Conservation (phyloP, 2,797 vertebrate species). For the Syndactyla subalaris region DNA sequence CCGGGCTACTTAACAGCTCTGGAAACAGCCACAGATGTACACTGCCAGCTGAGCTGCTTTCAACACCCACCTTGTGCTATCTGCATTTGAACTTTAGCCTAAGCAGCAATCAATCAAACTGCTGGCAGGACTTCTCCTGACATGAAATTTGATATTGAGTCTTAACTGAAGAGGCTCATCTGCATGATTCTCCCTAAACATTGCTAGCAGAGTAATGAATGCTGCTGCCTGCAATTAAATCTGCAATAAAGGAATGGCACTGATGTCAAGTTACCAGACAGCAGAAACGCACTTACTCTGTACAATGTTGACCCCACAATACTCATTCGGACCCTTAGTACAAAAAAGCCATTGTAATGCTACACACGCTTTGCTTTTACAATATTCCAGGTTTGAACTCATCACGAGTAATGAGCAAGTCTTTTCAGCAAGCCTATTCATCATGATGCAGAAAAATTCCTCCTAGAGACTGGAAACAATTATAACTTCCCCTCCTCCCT, state of each 20-base stretch:
- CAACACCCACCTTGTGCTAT: not conserved
- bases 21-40: not conserved
- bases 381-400: not conserved
- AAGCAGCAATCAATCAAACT: not conserved
- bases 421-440: not conserved
- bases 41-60: not conserved
- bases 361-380: not conserved
- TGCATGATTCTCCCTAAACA: not conserved
- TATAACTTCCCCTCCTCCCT: not conserved
- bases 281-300: not conserved
- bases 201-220: not conserved
- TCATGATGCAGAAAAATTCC: not conserved
- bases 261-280: not conserved
- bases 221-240: not conserved
- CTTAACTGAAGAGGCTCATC: not conserved
- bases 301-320: not conserved
- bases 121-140: not conserved
- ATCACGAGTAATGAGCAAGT: not conserved
- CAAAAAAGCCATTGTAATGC: not conserved
- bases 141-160: not conserved
- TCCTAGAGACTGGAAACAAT: conserved; percentile 12
- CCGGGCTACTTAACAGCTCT: not conserved
- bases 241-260: not conserved
- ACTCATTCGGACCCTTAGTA: not conserved
- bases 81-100: not conserved